These are phyloP conservation scores for Encarsia formosa DNA, from an alignment of 2,888 invertebrate species.

Conservation along the genomic window DNA sequence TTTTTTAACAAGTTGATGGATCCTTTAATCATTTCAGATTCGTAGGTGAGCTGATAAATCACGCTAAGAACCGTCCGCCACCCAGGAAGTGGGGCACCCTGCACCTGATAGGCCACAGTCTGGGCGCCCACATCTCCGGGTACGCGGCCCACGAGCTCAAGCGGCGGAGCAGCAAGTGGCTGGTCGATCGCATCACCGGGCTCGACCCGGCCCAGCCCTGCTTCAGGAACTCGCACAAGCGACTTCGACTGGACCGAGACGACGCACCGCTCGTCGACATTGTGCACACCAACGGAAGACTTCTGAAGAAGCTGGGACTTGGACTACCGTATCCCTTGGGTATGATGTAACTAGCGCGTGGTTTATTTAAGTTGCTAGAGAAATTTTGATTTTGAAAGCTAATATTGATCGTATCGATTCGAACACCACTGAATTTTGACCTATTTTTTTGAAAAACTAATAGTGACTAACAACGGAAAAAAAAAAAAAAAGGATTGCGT, in stretches of 20 bases:
- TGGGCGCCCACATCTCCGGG: slow-evolving; percentile 62
- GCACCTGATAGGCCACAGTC: slow-evolving; percentile 61
- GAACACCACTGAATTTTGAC: too few species aligned
- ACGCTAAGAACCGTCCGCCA: neutral
- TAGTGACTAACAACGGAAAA: too few species aligned
- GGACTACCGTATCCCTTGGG: slow-evolving; percentile 59
- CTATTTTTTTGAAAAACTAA: too few species aligned
- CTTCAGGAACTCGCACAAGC: slow-evolving; percentile 52
- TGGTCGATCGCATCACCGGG: slow-evolving; percentile 50
- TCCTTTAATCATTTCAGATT: neutral
- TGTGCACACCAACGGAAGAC: slow-evolving; percentile 61
- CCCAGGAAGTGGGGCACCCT: slow-evolving; percentile 42
- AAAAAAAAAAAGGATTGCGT: too few species aligned
- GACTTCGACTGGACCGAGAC: slow-evolving; percentile 54
- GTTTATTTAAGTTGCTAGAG: too few species aligned
- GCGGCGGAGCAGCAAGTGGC: slow-evolving; percentile 42
- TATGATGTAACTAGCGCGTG: too few species aligned
- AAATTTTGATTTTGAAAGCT: too few species aligned
- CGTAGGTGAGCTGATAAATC: neutral
- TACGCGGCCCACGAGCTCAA: slow-evolving; percentile 56
- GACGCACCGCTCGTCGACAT: slow-evolving; percentile 63
- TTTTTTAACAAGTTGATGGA: too few species aligned
- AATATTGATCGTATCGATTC: too few species aligned
- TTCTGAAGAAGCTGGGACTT: slow-evolving; percentile 56
- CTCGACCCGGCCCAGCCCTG: slow-evolving; percentile 65